Conservation (phyloP, 64 coral and sea anemone genomes). For the Astreopora myriophthalma region DNA sequence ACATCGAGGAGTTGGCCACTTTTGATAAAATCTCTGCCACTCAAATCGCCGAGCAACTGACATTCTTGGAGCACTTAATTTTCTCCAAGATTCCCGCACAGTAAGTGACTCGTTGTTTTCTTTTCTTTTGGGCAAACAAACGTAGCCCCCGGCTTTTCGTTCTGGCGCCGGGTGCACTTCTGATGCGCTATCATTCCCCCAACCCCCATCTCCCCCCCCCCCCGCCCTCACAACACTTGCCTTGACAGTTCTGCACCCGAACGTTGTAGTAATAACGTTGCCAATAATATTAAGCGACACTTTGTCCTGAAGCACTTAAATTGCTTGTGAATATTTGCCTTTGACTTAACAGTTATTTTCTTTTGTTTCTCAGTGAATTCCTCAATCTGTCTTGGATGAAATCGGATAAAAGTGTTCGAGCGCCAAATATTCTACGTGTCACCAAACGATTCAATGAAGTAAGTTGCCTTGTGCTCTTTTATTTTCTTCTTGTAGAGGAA, state of each 20-base stretch:
- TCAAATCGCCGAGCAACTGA: conserved; percentile 92
- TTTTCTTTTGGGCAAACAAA: no score
- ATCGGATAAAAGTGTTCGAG: conserved; percentile 80
- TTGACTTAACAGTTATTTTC: not conserved
- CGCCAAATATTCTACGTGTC: conserved; percentile 89
- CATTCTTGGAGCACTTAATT: conserved; percentile 83
- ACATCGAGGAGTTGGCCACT: conserved; percentile 2
- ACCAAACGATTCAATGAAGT: conserved; percentile 98
- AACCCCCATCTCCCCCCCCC: no score
- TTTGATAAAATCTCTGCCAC: conserved; percentile 92
- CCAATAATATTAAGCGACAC: no score
- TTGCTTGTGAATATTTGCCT: not conserved
- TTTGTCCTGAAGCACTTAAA: not conserved
- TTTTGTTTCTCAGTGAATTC: conserved; percentile 83
- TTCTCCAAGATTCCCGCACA: conserved; percentile 91
- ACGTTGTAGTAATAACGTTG: no score
- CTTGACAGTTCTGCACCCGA: no score
- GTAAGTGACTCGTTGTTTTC: conserved; percentile 52
- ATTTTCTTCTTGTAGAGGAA: not conserved
- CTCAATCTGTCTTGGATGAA: conserved; percentile 99
- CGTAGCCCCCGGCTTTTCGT: no score
- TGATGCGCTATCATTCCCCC: no score
- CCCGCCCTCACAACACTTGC: no score
- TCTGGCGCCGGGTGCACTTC: no score
- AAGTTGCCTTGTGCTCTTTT: not conserved